Evolutionary conservation across 2,113 vertebrate genomes (phyloP).

Genomic region (Labeo catla): DNA sequence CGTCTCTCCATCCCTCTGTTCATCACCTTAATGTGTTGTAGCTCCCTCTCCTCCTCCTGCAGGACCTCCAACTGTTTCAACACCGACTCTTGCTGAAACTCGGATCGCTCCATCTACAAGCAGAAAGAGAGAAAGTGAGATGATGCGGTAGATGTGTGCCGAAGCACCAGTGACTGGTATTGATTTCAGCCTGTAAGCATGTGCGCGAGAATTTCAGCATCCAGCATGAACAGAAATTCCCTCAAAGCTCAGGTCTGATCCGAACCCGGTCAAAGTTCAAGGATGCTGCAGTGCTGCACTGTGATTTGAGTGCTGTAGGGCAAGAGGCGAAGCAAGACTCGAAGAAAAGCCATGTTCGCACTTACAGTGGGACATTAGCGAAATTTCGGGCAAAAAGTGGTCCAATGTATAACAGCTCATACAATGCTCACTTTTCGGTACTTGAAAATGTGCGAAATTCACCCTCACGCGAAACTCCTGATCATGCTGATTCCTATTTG

Average conservation of each 20-base stretch:
- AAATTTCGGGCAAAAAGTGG: no score
- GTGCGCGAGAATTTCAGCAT: constrained; percentile 1
- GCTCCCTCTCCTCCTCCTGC: constrained; percentile 97
- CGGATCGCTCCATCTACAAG: constrained; percentile 88
- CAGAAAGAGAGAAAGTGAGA: constrained; percentile 28
- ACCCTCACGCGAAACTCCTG: no score
- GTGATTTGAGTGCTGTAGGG: neutral
- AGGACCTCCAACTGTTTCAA: constrained; percentile 97
- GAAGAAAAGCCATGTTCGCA: neutral
- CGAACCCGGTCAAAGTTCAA: constrained; percentile 31
- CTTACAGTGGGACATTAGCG: neutral
- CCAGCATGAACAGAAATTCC: neutral
- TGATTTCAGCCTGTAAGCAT: constrained; percentile 18
- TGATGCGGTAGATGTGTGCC: constrained; percentile 8
- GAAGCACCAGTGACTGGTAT: constrained; percentile 1
- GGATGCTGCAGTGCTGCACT: neutral
- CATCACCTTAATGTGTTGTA: constrained; percentile 94
- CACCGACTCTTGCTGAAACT: constrained; percentile 96
- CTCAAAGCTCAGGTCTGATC: constrained; percentile 20
- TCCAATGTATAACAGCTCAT: neutral
- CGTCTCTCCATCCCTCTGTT: neutral
- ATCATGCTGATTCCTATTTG: neutral
- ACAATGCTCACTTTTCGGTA: neutral
- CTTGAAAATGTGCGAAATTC: neutral
- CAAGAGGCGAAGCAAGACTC: neutral